Conservation (phyloP, 37 sponge, comb jelly and placozoan genomes). For the Halichondria panicea region DNA sequence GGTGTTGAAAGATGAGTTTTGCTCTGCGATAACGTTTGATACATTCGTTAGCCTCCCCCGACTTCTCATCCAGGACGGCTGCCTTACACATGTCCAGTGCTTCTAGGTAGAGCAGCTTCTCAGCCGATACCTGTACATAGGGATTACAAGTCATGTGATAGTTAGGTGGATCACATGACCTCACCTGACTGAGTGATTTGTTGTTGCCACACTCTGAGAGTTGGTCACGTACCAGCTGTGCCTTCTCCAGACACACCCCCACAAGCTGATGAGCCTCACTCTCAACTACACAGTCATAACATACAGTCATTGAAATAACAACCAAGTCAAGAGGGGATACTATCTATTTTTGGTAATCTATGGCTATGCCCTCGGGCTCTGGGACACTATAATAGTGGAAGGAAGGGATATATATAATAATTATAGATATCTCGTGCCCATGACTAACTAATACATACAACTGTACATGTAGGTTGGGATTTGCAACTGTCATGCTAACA, state of each 20-base stretch:
- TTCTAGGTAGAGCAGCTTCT: slow-evolving; percentile 42
- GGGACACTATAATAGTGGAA: too few species aligned
- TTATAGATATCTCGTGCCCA: too few species aligned
- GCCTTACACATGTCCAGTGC: slow-evolving; percentile 62
- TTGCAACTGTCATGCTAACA: background rate
- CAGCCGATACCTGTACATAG: slow-evolving; percentile 35
- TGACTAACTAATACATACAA: background rate
- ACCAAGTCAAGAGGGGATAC: background rate
- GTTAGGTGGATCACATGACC: background rate
- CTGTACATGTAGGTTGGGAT: background rate
- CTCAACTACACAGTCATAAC: background rate
- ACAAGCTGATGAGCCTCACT: slow-evolving; percentile 10
- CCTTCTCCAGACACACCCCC: slow-evolving; percentile 33
- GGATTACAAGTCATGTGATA: background rate
- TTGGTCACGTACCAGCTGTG: slow-evolving; percentile 25
- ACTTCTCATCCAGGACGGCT: slow-evolving; percentile 45
- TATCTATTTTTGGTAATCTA: too few species aligned
- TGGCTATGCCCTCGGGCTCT: too few species aligned
- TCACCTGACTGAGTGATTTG: background rate
- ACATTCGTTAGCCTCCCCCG: slow-evolving; percentile 44
- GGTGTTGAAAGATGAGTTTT: slow-evolving; percentile 44
- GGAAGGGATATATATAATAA: too few species aligned
- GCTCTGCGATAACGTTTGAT: slow-evolving; percentile 59
- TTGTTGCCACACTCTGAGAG: background rate
- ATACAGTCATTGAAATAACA: background rate